Evolutionary conservation across 2,888 invertebrate genomes (phyloP), one percentile per base, ranked within the genome.

Genomic region (Serrognathus titanus): DNA sequence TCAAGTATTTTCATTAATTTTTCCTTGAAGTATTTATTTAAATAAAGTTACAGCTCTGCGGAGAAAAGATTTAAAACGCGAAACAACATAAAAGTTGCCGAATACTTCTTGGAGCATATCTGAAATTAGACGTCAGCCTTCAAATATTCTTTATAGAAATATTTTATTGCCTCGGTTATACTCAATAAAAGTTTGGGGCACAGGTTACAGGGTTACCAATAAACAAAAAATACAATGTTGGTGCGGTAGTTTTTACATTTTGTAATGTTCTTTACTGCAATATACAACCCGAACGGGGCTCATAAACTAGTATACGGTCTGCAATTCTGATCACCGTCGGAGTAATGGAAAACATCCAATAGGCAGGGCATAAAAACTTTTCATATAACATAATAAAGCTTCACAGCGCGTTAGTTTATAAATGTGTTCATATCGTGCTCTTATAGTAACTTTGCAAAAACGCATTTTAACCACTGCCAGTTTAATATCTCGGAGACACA

Each of bases 261-360:
- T 74, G 73, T 75, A 74, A 74, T 74, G 73, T 74, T 70, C 69
- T 67, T 71, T 67, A 67, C 62, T 69, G 74, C 74, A 71, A 69
- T 68, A 71, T 74, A 74, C 71, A 72, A 66, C 69, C 70, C 74
- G 72, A 73, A 73, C 70, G 70, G 74, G 72, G 71, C 70, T 68
- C 74, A 69, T 75, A 76, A 75, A 75, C 66, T 66, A 60, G 70
- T 66, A 72, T 74, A 73, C 70, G 70, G 71, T 69, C 71, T 69
- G 72, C 73, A 72, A 74, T 74, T 75, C 73, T 73, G 74, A 75
- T 74, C 73, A 39, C 49, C 48, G 49, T 11, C 20, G 35, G 62
- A 67, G 71, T 75, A 74, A 75, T 75, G 73, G 74, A 72, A 72
- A 66, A 67, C 67, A 71, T 73, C 73, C 73, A 73, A 75, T 75